Evolutionary conservation across 2,888 invertebrate genomes (phyloP).

Genomic region (Idaea aversata): DNA sequence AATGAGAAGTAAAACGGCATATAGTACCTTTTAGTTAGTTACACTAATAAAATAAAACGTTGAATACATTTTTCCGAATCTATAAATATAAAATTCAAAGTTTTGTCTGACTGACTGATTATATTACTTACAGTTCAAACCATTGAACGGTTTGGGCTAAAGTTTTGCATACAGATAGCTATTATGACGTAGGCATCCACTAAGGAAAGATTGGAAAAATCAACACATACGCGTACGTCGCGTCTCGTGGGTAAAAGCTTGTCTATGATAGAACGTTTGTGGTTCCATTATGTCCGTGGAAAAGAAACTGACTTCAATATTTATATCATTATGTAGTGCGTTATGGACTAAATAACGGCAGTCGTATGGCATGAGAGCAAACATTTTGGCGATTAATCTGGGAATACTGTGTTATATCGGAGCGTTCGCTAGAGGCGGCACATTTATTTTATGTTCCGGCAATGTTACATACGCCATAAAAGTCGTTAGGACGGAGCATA

Average conservation of each 20-base stretch:
- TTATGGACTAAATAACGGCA: constrained; percentile 55
- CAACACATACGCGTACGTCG: too few species aligned
- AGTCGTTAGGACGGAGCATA: constrained; percentile 77
- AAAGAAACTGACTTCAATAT: constrained; percentile 52
- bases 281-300: constrained; percentile 30
- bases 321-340: constrained; percentile 56
- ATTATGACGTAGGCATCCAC: too few species aligned
- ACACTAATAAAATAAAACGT: constrained; percentile 1
- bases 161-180: too few species aligned
- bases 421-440: constrained; percentile 67
- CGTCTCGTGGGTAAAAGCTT: too few species aligned
- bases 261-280: constrained; percentile 4
- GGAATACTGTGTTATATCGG: constrained; percentile 66
- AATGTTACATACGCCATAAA: constrained; percentile 80
- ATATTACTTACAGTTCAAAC: too few species aligned
- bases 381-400: constrained; percentile 77
- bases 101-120: too few species aligned
- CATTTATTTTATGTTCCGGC: constrained; percentile 79
- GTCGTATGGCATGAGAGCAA: constrained; percentile 66
- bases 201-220: too few species aligned
- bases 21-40: not conserved
- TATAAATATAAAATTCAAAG: too few species aligned
- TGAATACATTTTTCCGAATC: constrained; percentile 5
- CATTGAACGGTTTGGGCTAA: too few species aligned
- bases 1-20: not conserved